These are phyloP conservation scores for Malacosoma neustria DNA, from an alignment of 2,888 invertebrate genomes.

Conservation along the genomic window DNA sequence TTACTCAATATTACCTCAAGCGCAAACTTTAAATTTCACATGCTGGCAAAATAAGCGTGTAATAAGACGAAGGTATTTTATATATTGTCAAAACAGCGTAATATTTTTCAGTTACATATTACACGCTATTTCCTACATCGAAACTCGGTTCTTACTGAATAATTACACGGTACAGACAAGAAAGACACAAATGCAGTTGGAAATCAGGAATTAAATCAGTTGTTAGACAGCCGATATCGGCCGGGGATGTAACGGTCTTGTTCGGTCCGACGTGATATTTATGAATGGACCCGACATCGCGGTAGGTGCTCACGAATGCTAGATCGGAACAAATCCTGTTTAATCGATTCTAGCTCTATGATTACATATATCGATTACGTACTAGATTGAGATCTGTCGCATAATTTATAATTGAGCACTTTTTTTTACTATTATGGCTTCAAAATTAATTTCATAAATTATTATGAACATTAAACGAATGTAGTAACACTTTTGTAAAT, in stretches of 20 bases:
- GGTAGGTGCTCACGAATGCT: constrained; percentile 39
- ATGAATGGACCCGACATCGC: constrained; percentile 51
- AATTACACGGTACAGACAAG: not conserved
- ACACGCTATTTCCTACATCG: not conserved
- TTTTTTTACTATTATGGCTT: too few relatives aligned
- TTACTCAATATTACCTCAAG: too few relatives aligned
- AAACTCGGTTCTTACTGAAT: not conserved
- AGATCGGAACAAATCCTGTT: constrained; percentile 2
- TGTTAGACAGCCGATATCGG: constrained; percentile 43
- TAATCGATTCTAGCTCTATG: not conserved
- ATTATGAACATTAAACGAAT: too few relatives aligned
- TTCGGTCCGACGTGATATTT: constrained; percentile 38
- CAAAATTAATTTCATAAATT: too few relatives aligned
- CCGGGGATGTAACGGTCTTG: constrained; percentile 53
- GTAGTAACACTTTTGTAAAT: too few relatives aligned
- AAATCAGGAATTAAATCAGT: constrained; percentile 35
- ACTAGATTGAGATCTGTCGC: too few relatives aligned
- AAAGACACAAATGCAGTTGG: constrained; percentile 3
- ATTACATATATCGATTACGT: constrained; percentile 7
- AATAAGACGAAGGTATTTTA: too few relatives aligned
- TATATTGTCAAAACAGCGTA: too few relatives aligned
- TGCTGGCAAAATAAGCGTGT: too few relatives aligned
- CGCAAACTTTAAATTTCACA: too few relatives aligned
- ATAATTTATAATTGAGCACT: too few relatives aligned
- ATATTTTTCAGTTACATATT: too few relatives aligned